phyloP scores from a whole-genome alignment of 2,797 vertebrate species.

The Sphaeramia orbicularis region DNA sequence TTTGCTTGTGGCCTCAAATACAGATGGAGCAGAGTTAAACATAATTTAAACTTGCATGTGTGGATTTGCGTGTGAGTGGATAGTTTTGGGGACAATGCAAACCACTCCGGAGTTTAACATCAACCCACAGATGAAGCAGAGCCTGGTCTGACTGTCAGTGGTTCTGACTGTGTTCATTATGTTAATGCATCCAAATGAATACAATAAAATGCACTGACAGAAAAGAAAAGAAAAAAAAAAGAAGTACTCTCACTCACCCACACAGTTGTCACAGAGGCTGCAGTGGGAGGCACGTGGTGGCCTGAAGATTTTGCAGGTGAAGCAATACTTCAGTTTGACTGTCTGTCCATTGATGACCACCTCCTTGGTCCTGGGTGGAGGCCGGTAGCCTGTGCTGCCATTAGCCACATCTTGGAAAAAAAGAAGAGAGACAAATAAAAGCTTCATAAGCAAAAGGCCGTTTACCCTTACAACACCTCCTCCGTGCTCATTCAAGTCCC shows the following conservation, averaged over 20 bases:
- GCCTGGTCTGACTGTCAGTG: neutral
- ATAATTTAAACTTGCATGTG: neutral
- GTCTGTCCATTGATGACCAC: conserved; percentile 97
- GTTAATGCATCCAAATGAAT: neutral
- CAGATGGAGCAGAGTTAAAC: conserved; percentile 4
- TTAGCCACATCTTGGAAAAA: conserved; percentile 91
- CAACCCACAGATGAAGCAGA: neutral
- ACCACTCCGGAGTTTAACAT: neutral
- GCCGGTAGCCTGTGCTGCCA: conserved; percentile 93
- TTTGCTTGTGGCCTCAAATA: conserved; percentile 13
- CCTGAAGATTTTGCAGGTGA: conserved; percentile 99
- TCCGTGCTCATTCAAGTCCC: neutral
- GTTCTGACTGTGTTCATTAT: neutral
- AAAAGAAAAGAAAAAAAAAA: conserved; percentile 14
- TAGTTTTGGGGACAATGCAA: neutral
- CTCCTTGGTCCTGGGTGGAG: conserved; percentile 97
- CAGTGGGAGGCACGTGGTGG: conserved; percentile 98
- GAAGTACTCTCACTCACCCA: conserved; percentile 88
- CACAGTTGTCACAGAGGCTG: conserved; percentile 99
- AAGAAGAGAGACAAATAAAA: conserved; percentile 20
- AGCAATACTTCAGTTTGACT: conserved; percentile 98
- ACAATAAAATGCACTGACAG: neutral
- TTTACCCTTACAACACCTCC: neutral
- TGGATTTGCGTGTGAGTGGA: neutral
- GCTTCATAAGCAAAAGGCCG: neutral